Evolutionary conservation across 2,797 vertebrate genomes (phyloP).

Genomic region (Anas georgica): DNA sequence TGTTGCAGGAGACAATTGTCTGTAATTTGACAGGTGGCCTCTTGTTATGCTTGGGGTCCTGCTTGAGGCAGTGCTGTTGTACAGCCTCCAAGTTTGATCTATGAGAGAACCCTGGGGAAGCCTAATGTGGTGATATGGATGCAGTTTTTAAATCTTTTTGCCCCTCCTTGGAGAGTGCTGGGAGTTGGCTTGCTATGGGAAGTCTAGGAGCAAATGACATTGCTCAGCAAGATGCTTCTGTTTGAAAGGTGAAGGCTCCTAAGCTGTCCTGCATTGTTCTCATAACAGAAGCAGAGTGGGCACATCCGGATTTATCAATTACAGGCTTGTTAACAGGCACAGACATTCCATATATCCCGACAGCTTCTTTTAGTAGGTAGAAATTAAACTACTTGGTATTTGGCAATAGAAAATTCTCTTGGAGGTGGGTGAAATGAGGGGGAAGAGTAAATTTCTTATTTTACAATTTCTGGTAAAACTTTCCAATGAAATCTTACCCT

Average conservation of each 20-base stretch:
- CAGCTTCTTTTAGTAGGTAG: not conserved
- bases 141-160: not conserved
- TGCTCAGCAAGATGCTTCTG: not conserved
- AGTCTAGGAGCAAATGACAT: not conserved
- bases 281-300: not conserved
- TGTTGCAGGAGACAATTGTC: not conserved
- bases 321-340: not conserved
- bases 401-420: not conserved
- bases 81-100: not conserved
- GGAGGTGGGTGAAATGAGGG: not conserved
- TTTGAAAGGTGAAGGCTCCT: not conserved
- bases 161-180: not conserved
- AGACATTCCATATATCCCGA: not conserved
- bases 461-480: not conserved
- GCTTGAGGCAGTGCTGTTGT: conserved; percentile 12
- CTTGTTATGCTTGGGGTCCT: not conserved
- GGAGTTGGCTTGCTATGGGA: not conserved
- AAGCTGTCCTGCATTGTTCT: not conserved
- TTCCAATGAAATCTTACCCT: not conserved
- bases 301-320: not conserved
- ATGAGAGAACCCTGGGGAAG: not conserved
- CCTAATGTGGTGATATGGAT: not conserved
- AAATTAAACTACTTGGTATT: not conserved
- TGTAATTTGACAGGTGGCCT: not conserved
- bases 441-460: not conserved